Evolutionary conservation across 2,888 invertebrate species (phyloP), one percentile per base, ranked within the genome.

Genomic region (Sicus ferrugineus): DNA sequence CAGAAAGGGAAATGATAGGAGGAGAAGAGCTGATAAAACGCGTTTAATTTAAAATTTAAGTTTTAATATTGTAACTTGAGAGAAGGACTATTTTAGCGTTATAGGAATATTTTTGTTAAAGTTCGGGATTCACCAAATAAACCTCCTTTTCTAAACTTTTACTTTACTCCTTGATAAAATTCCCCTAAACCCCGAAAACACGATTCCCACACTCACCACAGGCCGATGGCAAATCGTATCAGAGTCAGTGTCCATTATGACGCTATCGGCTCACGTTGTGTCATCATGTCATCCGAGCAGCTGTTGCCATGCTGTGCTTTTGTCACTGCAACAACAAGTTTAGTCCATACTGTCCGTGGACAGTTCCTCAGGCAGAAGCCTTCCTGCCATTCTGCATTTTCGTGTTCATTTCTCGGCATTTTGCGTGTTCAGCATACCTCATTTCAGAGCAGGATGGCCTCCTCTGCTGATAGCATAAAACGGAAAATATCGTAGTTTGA

Each of bases 351-450:
- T 38, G 21, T 9, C 23, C 42, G 61, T 26, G 9, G 9, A 38
- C 30, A 19, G n/a, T n/a, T 56, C 30, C 9, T 56, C 0, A 6
- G 30, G n/a, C 11, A 30, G 61, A 23, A 42, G 46, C 21, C 11
- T 42, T 14, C 42, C 42, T 61, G 38, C 26, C 61, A 61, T 61
- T 26, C 26, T n/a, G 26, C n/a, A 42, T 42, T 61, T 61, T 61
- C 14, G 7, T 34, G 34, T 14, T 14, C 34, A 1, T 9, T 7
- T 34, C 14, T 23, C 42, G 42, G 23, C 42, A n/a, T 42, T 58
- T 61, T 42, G 61, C 61, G 61, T 61, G 61, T 61, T 42, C 38
- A 61, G 42, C 61, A 61, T 26, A 42, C 61, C 61, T 61, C 46
- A 61, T 61, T 61, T 61, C 42, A 26, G 23, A n/a, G 23, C 19